Conservation (phyloP, 1,140 invertebrate species). For the Tenebrio molitor region DNA sequence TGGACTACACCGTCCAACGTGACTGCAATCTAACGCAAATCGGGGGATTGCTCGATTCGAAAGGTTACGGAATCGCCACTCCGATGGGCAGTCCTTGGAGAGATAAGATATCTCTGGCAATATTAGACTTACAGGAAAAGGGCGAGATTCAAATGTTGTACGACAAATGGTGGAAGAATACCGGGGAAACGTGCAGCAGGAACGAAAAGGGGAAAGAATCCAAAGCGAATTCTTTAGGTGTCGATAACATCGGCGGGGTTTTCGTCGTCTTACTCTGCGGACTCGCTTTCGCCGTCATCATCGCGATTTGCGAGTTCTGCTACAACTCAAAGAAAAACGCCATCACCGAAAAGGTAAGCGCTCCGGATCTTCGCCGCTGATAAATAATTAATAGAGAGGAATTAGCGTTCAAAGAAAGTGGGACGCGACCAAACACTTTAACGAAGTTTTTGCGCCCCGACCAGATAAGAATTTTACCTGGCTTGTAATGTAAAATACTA, state of each 20-base stretch:
- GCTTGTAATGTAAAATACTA: too few relatives aligned
- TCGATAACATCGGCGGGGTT: conserved; percentile 93
- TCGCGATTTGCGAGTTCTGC: conserved; percentile 86
- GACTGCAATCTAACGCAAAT: conserved; percentile 96
- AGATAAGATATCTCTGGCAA: conserved; percentile 95
- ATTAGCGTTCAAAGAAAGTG: neutral
- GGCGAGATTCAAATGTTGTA: conserved; percentile 95
- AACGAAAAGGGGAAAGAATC: conserved; percentile 87
- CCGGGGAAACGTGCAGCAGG: conserved; percentile 90
- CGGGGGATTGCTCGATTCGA: conserved; percentile 82
- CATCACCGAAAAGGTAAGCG: conserved; percentile 75
- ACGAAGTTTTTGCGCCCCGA: neutral
- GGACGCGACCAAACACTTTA: neutral
- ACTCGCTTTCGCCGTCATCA: conserved; percentile 79
- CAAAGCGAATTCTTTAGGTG: conserved; percentile 84
- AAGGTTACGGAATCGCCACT: conserved; percentile 88
- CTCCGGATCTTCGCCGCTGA: neutral
- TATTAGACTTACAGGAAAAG: conserved; percentile 95
- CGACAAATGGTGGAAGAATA: conserved; percentile 96
- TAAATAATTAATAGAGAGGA: neutral
- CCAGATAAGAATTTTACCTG: neutral
- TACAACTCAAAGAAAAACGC: conserved; percentile 83
- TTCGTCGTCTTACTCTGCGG: conserved; percentile 79
- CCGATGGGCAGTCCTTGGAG: conserved; percentile 94
- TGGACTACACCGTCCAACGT: conserved; percentile 90